Evolutionary conservation across 2,113 vertebrate genomes (phyloP).

Genomic region (Ceratotherium simum): DNA sequence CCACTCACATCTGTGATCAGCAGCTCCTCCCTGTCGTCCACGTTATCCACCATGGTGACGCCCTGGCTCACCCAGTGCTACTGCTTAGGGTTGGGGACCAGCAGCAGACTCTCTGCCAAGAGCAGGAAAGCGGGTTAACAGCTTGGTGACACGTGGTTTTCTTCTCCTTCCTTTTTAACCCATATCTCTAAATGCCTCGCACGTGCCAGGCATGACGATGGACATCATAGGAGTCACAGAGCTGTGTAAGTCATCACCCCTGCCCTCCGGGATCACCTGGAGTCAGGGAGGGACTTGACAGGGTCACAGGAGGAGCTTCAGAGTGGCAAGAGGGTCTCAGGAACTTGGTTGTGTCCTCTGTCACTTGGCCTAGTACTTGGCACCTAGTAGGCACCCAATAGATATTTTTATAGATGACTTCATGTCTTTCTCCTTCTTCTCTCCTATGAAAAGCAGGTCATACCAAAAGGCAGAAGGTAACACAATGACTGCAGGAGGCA

Average conservation of each 20-base stretch:
- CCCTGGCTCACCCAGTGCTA: conserved; percentile 69
- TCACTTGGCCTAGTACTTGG: background rate
- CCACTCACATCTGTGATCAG: conserved; percentile 70
- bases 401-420: background rate
- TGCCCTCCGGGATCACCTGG: background rate
- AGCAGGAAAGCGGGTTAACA: background rate
- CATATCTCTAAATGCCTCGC: background rate
- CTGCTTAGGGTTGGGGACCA: conserved; percentile 68
- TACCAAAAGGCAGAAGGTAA: background rate
- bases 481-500: background rate
- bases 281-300: background rate
- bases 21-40: conserved; percentile 71
- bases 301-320: background rate
- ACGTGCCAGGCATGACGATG: accelerated
- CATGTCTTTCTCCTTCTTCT: background rate
- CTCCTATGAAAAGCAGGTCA: background rate
- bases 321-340: background rate
- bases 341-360: background rate
- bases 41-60: conserved; percentile 65
- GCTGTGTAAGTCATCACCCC: background rate
- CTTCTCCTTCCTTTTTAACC: background rate
- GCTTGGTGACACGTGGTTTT: accelerated
- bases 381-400: background rate
- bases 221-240: background rate
- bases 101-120: conserved; percentile 75